Evolutionary conservation across 2,888 invertebrate species (phyloP).

Genomic region (Erpobdella octoculata): DNA sequence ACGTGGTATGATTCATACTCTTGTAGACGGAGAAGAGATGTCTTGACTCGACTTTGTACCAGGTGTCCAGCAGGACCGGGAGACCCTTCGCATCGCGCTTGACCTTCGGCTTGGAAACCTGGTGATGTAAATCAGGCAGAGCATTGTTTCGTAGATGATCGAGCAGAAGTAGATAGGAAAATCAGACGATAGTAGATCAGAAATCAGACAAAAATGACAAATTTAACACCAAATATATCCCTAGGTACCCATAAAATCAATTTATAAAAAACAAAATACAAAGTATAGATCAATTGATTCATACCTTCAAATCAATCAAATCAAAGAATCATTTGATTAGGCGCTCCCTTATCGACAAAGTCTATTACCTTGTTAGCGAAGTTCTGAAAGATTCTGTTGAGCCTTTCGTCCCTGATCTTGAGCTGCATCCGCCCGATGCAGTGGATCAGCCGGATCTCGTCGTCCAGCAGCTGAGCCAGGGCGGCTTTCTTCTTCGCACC

Average conservation of each 20-base stretch:
- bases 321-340: too few species aligned
- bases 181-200: too few species aligned
- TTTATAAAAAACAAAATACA: not conserved
- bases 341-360: not conserved
- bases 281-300: not conserved
- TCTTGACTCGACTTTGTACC: conserved; percentile 15
- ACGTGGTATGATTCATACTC: conserved; percentile 10
- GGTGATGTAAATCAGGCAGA: too few species aligned
- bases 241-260: not conserved
- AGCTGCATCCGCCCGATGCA: conserved; percentile 19
- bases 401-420: not conserved
- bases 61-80: conserved; percentile 8
- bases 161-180: too few species aligned
- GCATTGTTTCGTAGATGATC: too few species aligned
- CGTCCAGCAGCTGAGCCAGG: conserved; percentile 16
- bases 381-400: not conserved
- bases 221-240: not conserved
- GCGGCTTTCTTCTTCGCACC: conserved; percentile 15
- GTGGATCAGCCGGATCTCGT: conserved; percentile 14
- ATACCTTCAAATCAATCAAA: too few species aligned
- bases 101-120: conserved; percentile 14
- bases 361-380: conserved; percentile 14
- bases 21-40: conserved; percentile 1
- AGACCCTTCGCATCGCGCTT: not conserved
- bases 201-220: too few species aligned